Base-by-base conservation (phyloP, 1,140 invertebrate genomes). In the Micrasema minimum region DNA sequence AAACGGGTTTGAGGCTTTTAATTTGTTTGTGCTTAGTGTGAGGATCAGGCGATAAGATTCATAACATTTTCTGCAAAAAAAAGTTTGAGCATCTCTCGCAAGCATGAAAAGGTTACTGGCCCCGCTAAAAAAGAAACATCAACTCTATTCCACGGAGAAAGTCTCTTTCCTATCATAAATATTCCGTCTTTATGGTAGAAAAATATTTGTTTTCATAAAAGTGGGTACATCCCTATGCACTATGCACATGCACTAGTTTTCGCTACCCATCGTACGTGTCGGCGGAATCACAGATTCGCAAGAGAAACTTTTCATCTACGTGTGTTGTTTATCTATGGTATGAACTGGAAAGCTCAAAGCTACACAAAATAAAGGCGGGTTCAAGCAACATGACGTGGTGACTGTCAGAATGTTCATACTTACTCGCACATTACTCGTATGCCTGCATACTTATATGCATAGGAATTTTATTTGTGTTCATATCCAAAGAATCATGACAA, bases 281-380 rank as follows among this genome's bases (percentile, higher is more conserved):
- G 37, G 55, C 38, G 6, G 55, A 38, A 59, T 59, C 35, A 41
- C 37, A 59, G 55, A 41, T 20, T 59, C 55, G 35, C 20, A 55
- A 41, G 18, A 41, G 35, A 59, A 41, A 38, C 55, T 59, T 59
- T 59, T 59, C 55, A 59, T 59, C 55, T 59, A 59, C 35, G 55
- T 59, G 35, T 59, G 55, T 53, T 53, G 50, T 59, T 59, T 59
- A 59, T 59, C 55, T 59, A 41, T 59, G 55, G 55, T 38, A 20
- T 22, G 35, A 59, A 59, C 35, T 14, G 37, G 55, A 59, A 22
- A 59, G 37, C 55, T 59, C 37, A 59, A 59, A 59, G 55, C 55
- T 43, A 41, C 9, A 11, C 9, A 53, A 53, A 35, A 26, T 53
- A 7, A n/a, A 31, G 51, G 26, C 26, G 9, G 46, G 14, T 26